Conservation (phyloP, 2,888 invertebrate genomes). For the Autographa gamma region DNA sequence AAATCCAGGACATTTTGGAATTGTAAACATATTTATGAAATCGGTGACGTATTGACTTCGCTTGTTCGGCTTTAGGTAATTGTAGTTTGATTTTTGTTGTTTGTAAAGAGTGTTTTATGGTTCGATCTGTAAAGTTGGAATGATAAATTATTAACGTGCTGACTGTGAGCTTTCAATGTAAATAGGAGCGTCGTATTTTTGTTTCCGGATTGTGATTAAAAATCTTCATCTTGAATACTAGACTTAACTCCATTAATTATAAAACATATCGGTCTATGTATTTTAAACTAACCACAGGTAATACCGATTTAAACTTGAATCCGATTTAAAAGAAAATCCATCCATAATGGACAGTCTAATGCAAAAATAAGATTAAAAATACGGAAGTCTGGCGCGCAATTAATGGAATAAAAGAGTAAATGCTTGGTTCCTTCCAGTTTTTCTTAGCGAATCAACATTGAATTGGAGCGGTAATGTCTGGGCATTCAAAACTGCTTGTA, state of each 20-base stretch:
- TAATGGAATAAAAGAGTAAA: slow-evolving; percentile 43
- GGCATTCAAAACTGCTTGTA: slow-evolving; percentile 51
- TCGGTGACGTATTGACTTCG: slow-evolving; percentile 40
- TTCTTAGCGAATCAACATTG: slow-evolving; percentile 23
- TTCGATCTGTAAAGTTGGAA: not conserved
- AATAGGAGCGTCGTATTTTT: not conserved
- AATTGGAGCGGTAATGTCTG: slow-evolving; percentile 28
- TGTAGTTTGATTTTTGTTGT: slow-evolving; percentile 7
- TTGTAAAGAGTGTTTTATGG: not conserved
- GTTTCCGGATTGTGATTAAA: not conserved
- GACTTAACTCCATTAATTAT: too few species aligned
- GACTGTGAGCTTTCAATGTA: not conserved
- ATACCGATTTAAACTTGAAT: not conserved
- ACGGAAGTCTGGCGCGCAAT: slow-evolving; percentile 24
- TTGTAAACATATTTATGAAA: slow-evolving; percentile 48
- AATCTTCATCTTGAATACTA: too few species aligned
- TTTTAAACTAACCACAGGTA: not conserved
- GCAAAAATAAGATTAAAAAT: slow-evolving; percentile 10
- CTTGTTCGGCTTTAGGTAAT: slow-evolving; percentile 17
- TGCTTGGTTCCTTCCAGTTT: slow-evolving; percentile 27
- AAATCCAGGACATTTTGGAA: slow-evolving; percentile 32
- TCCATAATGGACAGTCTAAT: slow-evolving; percentile 7
- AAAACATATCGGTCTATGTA: not conserved
- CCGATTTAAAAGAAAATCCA: not conserved
- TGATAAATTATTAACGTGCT: not conserved